Percentiles rank a stretch among this genome's conserved stretches.
Conservation (phyloP, 1,140 invertebrate species). For the Drosophila pseudoobscura region DNA sequence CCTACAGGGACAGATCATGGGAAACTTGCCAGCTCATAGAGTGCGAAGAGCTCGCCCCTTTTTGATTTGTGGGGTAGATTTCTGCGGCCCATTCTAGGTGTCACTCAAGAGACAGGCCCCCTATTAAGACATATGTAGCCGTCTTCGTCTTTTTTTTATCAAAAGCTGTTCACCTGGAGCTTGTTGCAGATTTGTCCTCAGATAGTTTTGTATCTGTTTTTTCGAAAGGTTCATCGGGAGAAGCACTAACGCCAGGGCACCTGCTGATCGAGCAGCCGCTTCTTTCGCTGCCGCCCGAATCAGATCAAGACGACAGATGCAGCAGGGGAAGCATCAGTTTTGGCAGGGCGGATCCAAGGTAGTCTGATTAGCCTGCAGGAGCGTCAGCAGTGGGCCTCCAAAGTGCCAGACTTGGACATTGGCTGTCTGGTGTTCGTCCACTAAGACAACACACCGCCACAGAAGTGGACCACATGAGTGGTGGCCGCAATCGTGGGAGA, state of each 20-base stretch:
- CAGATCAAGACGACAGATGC: neutral
- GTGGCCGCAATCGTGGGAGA: neutral
- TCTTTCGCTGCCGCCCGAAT: neutral
- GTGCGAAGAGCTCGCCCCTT: neutral
- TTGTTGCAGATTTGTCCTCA: too few relatives aligned
- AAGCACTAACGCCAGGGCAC: neutral
- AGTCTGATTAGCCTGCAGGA: neutral
- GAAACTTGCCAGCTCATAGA: neutral
- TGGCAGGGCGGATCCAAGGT: too few relatives aligned
- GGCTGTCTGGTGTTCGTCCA: neutral
- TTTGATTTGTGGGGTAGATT: neutral
- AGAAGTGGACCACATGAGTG: neutral
- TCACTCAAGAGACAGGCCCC: too few relatives aligned
- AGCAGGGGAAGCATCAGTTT: neutral
- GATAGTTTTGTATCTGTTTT: neutral
- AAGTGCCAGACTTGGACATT: too few relatives aligned
- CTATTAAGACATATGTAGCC: too few relatives aligned
- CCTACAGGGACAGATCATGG: neutral
- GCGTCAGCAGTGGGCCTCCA: too few relatives aligned
- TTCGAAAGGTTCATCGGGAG: neutral
- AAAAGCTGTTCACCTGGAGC: too few relatives aligned
- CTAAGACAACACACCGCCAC: neutral
- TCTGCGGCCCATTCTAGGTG: too few relatives aligned
- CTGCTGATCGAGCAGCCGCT: neutral
- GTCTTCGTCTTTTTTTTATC: too few relatives aligned